These are phyloP conservation scores for Erethizon dorsatum DNA, from an alignment of 2,797 vertebrate genomes.

Conservation along the genomic window DNA sequence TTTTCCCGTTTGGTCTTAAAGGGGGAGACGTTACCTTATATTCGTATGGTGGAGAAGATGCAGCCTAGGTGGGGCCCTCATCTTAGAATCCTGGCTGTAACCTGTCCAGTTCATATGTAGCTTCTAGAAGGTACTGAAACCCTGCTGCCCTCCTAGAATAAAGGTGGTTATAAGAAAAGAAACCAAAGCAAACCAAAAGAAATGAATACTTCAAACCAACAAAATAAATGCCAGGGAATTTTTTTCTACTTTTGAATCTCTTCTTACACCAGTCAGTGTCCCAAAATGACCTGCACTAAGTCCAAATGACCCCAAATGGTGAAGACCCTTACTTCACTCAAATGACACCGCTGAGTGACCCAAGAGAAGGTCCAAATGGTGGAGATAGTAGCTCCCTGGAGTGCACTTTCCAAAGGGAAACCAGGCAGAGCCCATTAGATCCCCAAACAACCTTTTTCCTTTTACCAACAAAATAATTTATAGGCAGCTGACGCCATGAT, in stretches of 20 bases:
- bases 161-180: neutral
- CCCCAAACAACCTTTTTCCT: too few relatives aligned
- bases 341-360: too few relatives aligned
- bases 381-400: too few relatives aligned
- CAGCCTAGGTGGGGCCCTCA: neutral
- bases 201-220: neutral
- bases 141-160: neutral
- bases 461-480: too few relatives aligned
- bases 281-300: neutral
- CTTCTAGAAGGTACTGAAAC: neutral
- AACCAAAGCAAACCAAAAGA: neutral
- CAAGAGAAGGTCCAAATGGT: too few relatives aligned
- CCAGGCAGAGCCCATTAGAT: too few relatives aligned
- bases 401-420: too few relatives aligned
- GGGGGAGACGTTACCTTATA: too few relatives aligned
- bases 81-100: neutral
- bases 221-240: neutral
- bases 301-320: neutral
- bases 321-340: neutral
- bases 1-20: too few relatives aligned
- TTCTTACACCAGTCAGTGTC: neutral
- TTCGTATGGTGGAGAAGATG: too few relatives aligned
- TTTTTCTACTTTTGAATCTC: neutral
- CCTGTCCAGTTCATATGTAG: neutral
- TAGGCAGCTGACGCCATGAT: too few relatives aligned